Evolutionary conservation across 2,113 vertebrate genomes (phyloP), one percentile per base, ranked within the genome.

Genomic region (Melanotaenia duboulayi): DNA sequence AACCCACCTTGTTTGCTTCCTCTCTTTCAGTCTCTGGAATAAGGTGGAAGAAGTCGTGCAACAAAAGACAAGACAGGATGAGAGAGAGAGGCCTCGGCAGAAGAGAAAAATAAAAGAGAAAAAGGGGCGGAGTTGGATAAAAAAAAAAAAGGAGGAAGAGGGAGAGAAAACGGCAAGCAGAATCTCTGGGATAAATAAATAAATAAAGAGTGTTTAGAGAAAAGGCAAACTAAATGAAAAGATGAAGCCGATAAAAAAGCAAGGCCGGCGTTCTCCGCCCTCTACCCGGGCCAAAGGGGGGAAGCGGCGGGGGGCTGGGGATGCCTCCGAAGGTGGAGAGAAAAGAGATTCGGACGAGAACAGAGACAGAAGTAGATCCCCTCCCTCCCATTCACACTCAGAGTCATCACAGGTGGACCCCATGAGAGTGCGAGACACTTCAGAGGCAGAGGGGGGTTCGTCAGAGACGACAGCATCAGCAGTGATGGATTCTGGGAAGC

Each of bases 191-290:
- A 86, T 85, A 85, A 84, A 80, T 80, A 90, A 81, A 89, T 80
- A 90, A 81, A 89, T 84, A 68, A 76, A 80, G 82, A 73, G 62
- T 81, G 78, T 86, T 82, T 87, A 68, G 71, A 80, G 62, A 35
- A 83, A 76, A 83, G 71, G 74, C 68, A 51, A 82, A 71, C 78
- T 83, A 77, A 73, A 81, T 88, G 85, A 87, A 83, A 89, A 86
- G 84, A 97, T 97, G 96, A 97, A 96, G 90, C 94, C 96, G 16
- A 92, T 95, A 86, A 97, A 95, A 87, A 97, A 94, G 77, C 93
- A 78, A 84, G 94, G 87, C 48, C 92, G 89, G 58, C 91, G 91
- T 79, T 93, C 94, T 28, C 95, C 96, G 25, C 95, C 93, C 16
- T 95, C 95, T 65, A 95, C 95, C 11, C 91, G 96, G 70, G 93